A percentile compares a stretch with the other conserved stretches of the same genome.
phyloP scores from a whole-genome alignment of 2,888 invertebrate species.

The Polyommatus iphigenia region DNA sequence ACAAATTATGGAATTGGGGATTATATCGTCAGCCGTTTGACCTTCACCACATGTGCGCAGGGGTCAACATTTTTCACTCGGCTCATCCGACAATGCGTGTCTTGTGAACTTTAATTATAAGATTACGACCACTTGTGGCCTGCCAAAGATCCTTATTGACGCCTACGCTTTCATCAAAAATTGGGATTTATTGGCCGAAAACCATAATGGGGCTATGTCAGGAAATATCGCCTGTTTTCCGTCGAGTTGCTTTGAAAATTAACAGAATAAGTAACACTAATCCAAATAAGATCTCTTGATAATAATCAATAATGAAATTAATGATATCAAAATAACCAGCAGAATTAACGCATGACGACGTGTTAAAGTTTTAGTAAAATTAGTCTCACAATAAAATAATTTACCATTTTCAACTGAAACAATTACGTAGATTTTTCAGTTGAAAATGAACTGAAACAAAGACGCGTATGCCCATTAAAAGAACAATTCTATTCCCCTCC shows the following conservation, averaged over 20 bases:
- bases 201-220: background rate
- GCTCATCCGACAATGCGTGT: conserved; percentile 8
- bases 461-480: conserved; percentile 23
- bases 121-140: background rate
- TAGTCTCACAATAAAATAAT: background rate
- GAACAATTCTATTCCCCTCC: conserved; percentile 18
- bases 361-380: no score
- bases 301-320: background rate
- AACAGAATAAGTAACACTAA: background rate
- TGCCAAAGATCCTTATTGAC: conserved; percentile 11
- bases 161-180: background rate
- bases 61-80: background rate
- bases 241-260: background rate
- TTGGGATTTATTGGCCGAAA: background rate
- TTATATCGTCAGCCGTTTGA: conserved; percentile 1
- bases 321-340: background rate
- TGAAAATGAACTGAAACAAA: no score
- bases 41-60: conserved; percentile 11
- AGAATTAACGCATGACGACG: background rate
- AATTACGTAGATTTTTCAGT: no score
- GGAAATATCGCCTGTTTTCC: background rate
- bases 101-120: background rate
- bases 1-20: background rate
- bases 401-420: conserved; percentile 13
- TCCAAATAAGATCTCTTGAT: background rate